Conservation (phyloP, 2,797 vertebrate species). For the Potorous gilbertii region DNA sequence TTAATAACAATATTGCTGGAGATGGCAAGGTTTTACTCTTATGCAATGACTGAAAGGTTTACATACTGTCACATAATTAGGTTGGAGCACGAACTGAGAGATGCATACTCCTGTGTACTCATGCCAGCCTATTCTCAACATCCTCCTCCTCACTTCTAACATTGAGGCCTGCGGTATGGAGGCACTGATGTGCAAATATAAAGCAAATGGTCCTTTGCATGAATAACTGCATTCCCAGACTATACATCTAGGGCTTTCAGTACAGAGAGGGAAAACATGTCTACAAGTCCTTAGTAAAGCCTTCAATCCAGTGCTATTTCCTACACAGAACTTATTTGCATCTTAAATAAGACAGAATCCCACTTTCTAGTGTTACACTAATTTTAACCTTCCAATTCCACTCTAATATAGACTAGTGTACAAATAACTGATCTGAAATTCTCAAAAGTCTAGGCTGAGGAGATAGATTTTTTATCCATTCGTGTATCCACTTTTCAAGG, state of each 20-base stretch:
- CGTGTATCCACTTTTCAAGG: background rate
- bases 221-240: background rate
- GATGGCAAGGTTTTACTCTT: no score
- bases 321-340: background rate
- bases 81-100: background rate
- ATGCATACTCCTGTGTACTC: background rate
- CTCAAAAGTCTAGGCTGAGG: background rate
- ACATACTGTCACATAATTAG: conserved; percentile 9
- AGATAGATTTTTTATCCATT: background rate
- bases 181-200: background rate
- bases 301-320: background rate
- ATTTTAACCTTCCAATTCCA: background rate
- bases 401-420: background rate
- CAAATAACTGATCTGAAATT: background rate
- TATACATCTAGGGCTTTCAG: no score
- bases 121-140: no score
- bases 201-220: background rate
- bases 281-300: no score
- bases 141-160: background rate
- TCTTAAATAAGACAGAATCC: background rate
- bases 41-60: no score
- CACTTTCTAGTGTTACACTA: background rate
- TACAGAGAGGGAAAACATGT: no score
- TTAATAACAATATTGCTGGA: no score
- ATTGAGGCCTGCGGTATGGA: background rate